Base-by-base conservation (phyloP, 2,113 vertebrate genomes). In the Siniperca knerii region DNA sequence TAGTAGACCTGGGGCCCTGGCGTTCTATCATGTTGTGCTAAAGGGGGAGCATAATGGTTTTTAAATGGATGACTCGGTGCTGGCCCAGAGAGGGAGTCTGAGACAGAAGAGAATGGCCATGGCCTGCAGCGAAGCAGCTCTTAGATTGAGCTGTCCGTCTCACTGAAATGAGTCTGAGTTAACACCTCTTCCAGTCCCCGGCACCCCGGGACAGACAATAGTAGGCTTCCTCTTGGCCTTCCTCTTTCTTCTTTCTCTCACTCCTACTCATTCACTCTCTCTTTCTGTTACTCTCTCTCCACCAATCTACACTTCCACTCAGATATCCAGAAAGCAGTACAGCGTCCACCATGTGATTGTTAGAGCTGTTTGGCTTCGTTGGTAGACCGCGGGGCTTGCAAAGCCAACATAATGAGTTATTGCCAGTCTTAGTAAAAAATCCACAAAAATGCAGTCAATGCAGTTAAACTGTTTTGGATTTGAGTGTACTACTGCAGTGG, bases 61-160 rank as follows among this genome's bases (percentile, higher is more conserved):
- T 97, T 96, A 97, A 96, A 96, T 96, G 95, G 96, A 96, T 95
- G 95, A 95, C 95, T 94, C 81, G 71, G 92, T 88, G 90, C 90
- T 77, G 88, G 91, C 87, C 92, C 92, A 91, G 89, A 89, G 93
- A 92, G 92, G 87, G 91, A 87, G 90, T 88, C 88, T 89, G 93
- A 90, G 92, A 93, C 90, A 92, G 92, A 85, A 85, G 92, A 93
- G 94, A 95, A 94, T 93, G 91, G 93, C 84, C 90, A 90, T 95
- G 91, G 94, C 96, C 96, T 83, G 91, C 87, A 96, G 96, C 96
- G 66, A 93, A 93, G 95, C 92, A 92, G 95, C 93, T 92, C 85
- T 88, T 93, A 96, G 96, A 96, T 96, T 96, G 95, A 96, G 95
- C 96, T 96, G 96, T 96, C 96, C 92, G 94, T 96, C 95, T 96